Evolutionary conservation across 2,888 invertebrate species (phyloP).

Genomic region (Drosophila kuntzei): DNA sequence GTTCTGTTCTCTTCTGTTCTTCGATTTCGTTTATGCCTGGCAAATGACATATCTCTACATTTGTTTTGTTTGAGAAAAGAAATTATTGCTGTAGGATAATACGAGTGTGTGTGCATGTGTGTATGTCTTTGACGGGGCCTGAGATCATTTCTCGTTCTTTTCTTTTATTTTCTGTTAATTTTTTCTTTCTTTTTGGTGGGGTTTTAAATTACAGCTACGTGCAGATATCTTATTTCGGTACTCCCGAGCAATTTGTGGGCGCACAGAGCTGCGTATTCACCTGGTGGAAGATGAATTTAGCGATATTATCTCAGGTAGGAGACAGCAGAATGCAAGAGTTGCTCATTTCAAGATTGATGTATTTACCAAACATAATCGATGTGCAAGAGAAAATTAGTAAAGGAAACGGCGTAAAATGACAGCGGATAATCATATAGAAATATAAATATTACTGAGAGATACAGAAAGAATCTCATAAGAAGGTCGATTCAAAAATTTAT

Average conservation of each 20-base stretch:
- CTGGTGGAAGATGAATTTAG: slow-evolving; percentile 57
- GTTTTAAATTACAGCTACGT: slow-evolving; percentile 80
- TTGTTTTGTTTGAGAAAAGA: slow-evolving; percentile 68
- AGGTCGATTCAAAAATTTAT: too few species aligned
- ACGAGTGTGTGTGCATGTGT: slow-evolving; percentile 26
- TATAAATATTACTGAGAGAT: background rate
- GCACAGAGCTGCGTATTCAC: slow-evolving; percentile 54
- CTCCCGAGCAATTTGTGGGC: slow-evolving; percentile 57
- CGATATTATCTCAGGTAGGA: slow-evolving; percentile 60
- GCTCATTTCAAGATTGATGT: slow-evolving; percentile 50
- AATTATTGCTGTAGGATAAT: slow-evolving; percentile 76
- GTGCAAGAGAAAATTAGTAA: slow-evolving; percentile 2
- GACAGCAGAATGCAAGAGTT: slow-evolving; percentile 39
- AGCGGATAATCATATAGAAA: background rate
- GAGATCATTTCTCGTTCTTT: slow-evolving; percentile 46
- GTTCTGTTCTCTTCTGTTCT: slow-evolving; percentile 53
- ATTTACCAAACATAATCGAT: slow-evolving; percentile 24
- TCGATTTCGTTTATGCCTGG: slow-evolving; percentile 67
- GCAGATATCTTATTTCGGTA: slow-evolving; percentile 80
- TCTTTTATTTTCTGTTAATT: slow-evolving; percentile 40
- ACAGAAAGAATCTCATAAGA: background rate
- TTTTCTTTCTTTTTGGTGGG: slow-evolving; percentile 42
- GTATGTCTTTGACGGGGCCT: slow-evolving; percentile 39
- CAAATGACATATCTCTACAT: slow-evolving; percentile 79
- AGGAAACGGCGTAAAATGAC: background rate